Conservation (phyloP, 2,113 vertebrate genomes). For the Argyrosomus japonicus region DNA sequence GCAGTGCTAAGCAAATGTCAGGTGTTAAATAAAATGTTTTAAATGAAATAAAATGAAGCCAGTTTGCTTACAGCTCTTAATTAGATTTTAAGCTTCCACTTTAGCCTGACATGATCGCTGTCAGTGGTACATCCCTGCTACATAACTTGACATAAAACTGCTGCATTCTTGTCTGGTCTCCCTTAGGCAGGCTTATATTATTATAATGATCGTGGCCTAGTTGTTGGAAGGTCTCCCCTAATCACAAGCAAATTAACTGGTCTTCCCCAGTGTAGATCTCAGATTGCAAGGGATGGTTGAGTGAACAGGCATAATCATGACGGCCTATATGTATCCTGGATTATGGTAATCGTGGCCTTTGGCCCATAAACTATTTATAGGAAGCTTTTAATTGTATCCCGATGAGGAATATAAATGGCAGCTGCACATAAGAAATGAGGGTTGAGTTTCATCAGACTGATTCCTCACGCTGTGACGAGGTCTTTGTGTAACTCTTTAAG, state of each 20-base stretch:
- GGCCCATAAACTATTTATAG: slow-evolving; percentile 67
- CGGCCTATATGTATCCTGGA: slow-evolving; percentile 39
- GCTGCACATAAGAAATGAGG: slow-evolving; percentile 8
- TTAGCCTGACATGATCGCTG: neutral
- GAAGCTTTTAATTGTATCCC: slow-evolving; percentile 40
- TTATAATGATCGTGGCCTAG: slow-evolving; percentile 64
- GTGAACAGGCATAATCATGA: slow-evolving; percentile 57
- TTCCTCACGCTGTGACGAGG: neutral
- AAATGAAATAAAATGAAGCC: neutral
- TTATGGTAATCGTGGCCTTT: slow-evolving; percentile 61
- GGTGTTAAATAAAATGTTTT: no score
- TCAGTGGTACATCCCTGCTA: neutral
- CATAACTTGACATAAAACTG: slow-evolving; percentile 3
- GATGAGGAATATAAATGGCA: slow-evolving; percentile 27
- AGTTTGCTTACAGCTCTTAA: neutral
- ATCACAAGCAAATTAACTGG: slow-evolving; percentile 55
- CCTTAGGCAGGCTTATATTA: slow-evolving; percentile 12
- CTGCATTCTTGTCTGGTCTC: slow-evolving; percentile 13
- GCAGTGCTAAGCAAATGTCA: neutral
- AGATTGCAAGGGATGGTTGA: slow-evolving; percentile 48
- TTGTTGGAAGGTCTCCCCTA: slow-evolving; percentile 55
- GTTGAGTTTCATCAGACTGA: neutral
- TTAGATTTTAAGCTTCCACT: neutral
- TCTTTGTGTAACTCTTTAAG: neutral
- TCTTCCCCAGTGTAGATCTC: slow-evolving; percentile 42